Conservation (phyloP, 2,113 vertebrate genomes). For the Chrysemys picta region DNA sequence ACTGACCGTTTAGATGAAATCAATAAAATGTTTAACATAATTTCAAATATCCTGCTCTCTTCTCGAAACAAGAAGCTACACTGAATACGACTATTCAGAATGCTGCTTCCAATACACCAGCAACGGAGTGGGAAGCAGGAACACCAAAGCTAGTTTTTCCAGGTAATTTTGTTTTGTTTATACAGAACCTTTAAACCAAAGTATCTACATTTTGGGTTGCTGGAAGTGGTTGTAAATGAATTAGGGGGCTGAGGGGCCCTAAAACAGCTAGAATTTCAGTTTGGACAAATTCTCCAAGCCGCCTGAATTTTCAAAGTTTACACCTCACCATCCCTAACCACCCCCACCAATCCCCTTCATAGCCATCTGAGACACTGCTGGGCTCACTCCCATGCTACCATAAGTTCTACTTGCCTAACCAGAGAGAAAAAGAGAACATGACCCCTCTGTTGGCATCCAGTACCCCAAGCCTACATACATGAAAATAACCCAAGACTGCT, state of each 20-base stretch:
- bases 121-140: background rate
- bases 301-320: fast-evolving
- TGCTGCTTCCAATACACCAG: background rate
- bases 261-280: background rate
- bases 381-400: background rate
- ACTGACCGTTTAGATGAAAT: background rate
- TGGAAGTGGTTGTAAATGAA: background rate
- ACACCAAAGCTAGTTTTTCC: background rate
- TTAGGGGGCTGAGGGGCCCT: fast-evolving
- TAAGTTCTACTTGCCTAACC: background rate
- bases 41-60: background rate
- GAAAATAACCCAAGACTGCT: background rate
- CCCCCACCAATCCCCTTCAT: background rate
- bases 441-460: background rate
- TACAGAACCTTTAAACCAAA: background rate
- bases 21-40: background rate
- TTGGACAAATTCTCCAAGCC: background rate
- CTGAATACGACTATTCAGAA: background rate
- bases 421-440: background rate
- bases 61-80: background rate
- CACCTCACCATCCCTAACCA: background rate
- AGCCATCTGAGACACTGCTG: background rate
- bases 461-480: background rate
- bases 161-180: background rate
- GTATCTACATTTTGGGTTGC: background rate